phyloP scores from a whole-genome alignment of 2,888 invertebrate genomes.

The Chaetogeoica ovagalla region DNA sequence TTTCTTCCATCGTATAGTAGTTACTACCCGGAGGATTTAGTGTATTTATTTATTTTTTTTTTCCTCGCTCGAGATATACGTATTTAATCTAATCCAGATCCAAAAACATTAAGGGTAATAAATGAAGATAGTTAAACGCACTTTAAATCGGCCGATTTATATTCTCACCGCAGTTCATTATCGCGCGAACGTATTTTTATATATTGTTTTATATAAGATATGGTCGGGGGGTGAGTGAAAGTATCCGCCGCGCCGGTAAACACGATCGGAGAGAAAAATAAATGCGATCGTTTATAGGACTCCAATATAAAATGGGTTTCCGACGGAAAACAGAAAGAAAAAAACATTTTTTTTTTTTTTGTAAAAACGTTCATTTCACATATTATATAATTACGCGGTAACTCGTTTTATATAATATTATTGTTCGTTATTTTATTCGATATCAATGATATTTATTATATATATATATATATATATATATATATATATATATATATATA shows the following conservation, averaged over 20 bases:
- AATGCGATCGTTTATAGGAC: slow-evolving; percentile 37
- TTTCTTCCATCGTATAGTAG: slow-evolving; percentile 44
- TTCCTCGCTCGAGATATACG: slow-evolving; percentile 22
- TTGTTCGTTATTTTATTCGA: slow-evolving; percentile 34
- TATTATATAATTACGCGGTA: slow-evolving; percentile 17
- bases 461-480: too few species aligned
- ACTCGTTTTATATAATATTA: neutral
- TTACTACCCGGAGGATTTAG: slow-evolving; percentile 42
- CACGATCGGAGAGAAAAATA: slow-evolving; percentile 34
- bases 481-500: too few species aligned
- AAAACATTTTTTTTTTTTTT: too few species aligned
- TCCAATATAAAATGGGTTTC: slow-evolving; percentile 26
- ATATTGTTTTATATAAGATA: slow-evolving; percentile 52
- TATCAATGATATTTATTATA: neutral
- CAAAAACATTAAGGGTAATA: slow-evolving; percentile 53
- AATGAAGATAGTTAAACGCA: slow-evolving; percentile 53
- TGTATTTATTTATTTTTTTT: neutral
- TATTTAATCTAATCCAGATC: slow-evolving; percentile 51
- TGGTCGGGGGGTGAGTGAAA: neutral
- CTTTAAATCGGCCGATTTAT: slow-evolving; percentile 52
- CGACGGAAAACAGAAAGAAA: slow-evolving; percentile 20
- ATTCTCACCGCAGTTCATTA: slow-evolving; percentile 52
- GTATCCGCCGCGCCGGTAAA: slow-evolving; percentile 28
- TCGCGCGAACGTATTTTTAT: slow-evolving; percentile 41
- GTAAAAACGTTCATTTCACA: neutral